Base-by-base conservation (phyloP, 1,140 invertebrate genomes). In the Daktulosphaira vitifoliae region DNA sequence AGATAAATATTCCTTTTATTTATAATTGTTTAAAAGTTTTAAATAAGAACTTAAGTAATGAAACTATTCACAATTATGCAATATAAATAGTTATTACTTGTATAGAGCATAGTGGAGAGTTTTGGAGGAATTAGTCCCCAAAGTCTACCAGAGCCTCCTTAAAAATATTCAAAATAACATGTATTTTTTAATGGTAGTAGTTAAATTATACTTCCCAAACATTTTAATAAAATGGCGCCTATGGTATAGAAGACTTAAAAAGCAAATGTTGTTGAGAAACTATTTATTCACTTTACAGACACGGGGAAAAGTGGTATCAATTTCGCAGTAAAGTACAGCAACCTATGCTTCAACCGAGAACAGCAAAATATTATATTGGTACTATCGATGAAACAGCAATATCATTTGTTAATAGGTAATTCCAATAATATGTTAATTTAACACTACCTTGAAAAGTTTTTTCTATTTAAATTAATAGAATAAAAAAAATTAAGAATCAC, bases 301-400 rank as follows among this genome's bases (percentile, higher is more conserved):
- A 90, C 71, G 89, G 89, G 20, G 82, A 84, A 73, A 83, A 84
- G 68, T 92, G 89, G 89, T 86, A 88, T 70, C 78, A 80, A 62
- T 88, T 91, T 70, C 79, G 89, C 37, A 85, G 82, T 26, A 84
- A 87, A 76, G 87, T 90, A n/a, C 88, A 90, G 70, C 87, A 89
- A 73, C 80, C 86, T n/a, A 80, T 91, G 74, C 76, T 89, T 68
- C 83, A 88, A 68, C 88, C 89, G 3, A 79, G 84, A 70, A 86
- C 82, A 1, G 86, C 88, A 1, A 82, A 81, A 72, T 82, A 85
- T 56, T 89, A 89, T 69, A 79, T 90, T 20, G 79, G 81, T 37
- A 79, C 82, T 18, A 80, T 91, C 44, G 84, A 90, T 72, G 77
- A 82, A 66, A 87, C 89, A 16, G 84, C 87, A 4, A 73, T 76